These are phyloP conservation scores for Limosa lapponica DNA, from an alignment of 2,797 vertebrate genomes.

Conservation along the genomic window DNA sequence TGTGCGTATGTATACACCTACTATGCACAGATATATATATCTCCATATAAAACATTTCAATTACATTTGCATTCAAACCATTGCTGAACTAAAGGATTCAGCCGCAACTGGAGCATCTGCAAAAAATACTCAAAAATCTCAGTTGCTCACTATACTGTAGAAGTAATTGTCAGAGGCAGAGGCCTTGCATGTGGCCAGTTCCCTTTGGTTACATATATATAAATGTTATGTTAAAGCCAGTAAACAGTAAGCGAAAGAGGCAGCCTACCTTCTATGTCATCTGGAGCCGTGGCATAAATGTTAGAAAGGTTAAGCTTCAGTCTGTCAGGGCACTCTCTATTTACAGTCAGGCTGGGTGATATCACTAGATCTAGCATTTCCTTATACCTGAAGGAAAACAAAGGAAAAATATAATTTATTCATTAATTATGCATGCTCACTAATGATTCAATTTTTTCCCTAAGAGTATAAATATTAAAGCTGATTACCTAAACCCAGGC, in stretches of 20 bases:
- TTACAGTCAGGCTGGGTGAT: slow-evolving; percentile 83
- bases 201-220: not conserved
- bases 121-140: not conserved
- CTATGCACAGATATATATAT: accelerated
- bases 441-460: slow-evolving; percentile 73
- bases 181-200: not conserved
- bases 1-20: not conserved
- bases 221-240: not conserved
- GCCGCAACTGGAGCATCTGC: not conserved
- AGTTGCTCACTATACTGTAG: not conserved
- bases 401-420: slow-evolving; percentile 77
- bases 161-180: not conserved
- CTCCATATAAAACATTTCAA: not conserved
- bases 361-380: slow-evolving; percentile 87
- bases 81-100: not conserved
- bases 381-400: slow-evolving; percentile 84
- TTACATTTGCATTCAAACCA: not conserved
- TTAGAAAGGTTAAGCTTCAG: slow-evolving; percentile 69
- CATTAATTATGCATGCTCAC: slow-evolving; percentile 76
- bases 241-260: slow-evolving; percentile 14
- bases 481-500: slow-evolving; percentile 76
- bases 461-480: slow-evolving; percentile 81
- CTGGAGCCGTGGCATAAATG: slow-evolving; percentile 71
- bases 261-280: slow-evolving; percentile 82
- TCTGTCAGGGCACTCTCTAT: slow-evolving; percentile 74